Percentiles rank a stretch among this genome's conserved stretches.
Evolutionary conservation across 2,797 vertebrate species (phyloP).

Genomic region (Perdix hodgsoniae): DNA sequence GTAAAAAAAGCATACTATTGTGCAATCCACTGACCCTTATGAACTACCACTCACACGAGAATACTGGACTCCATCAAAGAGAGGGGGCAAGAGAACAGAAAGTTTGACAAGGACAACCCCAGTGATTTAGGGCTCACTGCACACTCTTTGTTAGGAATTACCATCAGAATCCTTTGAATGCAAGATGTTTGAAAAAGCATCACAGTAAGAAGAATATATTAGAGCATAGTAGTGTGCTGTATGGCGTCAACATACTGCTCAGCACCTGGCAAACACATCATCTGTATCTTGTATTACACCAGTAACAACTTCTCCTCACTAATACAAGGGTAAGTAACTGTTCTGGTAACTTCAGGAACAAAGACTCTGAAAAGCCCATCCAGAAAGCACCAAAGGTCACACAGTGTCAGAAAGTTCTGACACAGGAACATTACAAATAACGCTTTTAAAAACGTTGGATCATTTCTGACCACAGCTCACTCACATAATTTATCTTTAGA

Average conservation of each 20-base stretch:
- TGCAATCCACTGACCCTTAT: neutral
- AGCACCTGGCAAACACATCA: neutral
- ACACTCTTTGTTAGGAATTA: neutral
- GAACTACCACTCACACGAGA: neutral
- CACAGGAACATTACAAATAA: neutral
- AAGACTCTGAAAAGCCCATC: neutral
- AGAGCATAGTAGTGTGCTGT: neutral
- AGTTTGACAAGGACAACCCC: neutral
- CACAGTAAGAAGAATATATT: neutral
- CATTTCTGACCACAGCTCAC: neutral
- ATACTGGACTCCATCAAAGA: neutral
- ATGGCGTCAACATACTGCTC: slow-evolving; percentile 4
- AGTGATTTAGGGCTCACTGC: neutral
- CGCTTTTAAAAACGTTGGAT: neutral
- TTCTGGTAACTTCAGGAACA: neutral
- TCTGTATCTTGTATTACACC: neutral
- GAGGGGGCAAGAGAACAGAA: neutral
- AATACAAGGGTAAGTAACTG: neutral
- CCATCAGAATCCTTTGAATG: neutral
- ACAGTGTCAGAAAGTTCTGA: neutral
- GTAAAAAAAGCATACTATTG: neutral
- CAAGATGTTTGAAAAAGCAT: neutral
- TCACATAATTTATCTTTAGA: neutral
- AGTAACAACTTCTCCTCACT: neutral
- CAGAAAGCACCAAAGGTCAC: neutral